These are phyloP conservation scores for Ictalurus punctatus DNA, from an alignment of 2,113 vertebrate species.

Conservation along the genomic window DNA sequence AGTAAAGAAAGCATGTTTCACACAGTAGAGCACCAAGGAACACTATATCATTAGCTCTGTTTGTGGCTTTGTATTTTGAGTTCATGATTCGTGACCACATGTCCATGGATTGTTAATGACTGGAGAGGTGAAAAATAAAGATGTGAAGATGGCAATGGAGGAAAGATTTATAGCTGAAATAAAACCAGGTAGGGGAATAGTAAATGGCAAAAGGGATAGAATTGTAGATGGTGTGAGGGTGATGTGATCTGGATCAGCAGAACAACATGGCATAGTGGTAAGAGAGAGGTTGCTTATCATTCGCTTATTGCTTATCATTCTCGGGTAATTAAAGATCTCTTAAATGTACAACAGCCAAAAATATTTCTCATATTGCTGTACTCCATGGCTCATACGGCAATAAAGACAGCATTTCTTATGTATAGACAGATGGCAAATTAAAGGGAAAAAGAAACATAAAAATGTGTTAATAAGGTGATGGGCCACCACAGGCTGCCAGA, in stretches of 20 bases:
- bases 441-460: background rate
- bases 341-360: background rate
- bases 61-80: slow-evolving; percentile 37
- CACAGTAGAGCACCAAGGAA: slow-evolving; percentile 42
- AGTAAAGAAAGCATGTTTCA: slow-evolving; percentile 43
- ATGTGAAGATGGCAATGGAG: slow-evolving; percentile 29
- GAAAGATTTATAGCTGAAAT: slow-evolving; percentile 19
- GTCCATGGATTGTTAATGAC: slow-evolving; percentile 48
- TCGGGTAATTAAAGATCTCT: background rate
- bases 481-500: background rate
- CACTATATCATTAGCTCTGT: slow-evolving; percentile 63
- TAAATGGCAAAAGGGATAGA: background rate
- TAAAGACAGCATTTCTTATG: background rate
- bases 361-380: background rate
- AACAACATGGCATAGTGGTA: background rate
- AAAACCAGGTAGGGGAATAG: background rate
- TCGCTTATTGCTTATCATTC: background rate
- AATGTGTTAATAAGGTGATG: background rate
- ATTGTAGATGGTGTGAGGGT: background rate
- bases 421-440: slow-evolving; percentile 5
- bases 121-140: slow-evolving; percentile 51
- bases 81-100: slow-evolving; percentile 54
- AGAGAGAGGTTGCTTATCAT: background rate
- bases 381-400: background rate
- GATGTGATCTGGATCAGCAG: background rate